Conservation (phyloP, 2,888 invertebrate genomes). For the Lithodes maja region DNA sequence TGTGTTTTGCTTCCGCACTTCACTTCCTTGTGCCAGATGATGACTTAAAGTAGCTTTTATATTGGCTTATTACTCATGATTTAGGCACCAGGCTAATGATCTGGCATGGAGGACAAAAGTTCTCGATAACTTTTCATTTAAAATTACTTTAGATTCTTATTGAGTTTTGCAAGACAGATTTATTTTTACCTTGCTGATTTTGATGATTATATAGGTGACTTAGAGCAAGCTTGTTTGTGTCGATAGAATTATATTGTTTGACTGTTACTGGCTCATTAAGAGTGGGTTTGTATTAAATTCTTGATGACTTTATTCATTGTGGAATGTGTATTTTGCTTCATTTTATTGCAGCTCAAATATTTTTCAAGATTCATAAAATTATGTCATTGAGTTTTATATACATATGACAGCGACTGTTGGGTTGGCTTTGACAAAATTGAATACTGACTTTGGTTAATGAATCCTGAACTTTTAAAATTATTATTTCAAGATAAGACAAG, state of each 20-base stretch:
- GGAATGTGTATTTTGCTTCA: no score
- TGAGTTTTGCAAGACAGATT: neutral
- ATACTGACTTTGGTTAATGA: no score
- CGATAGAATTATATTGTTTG: conserved; percentile 1
- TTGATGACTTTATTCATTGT: no score
- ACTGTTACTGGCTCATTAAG: neutral
- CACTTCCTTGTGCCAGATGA: neutral
- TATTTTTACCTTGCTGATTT: neutral
- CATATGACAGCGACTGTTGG: no score
- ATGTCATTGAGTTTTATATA: no score
- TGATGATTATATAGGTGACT: neutral
- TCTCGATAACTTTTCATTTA: neutral
- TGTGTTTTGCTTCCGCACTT: neutral
- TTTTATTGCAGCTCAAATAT: no score
- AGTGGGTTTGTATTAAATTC: neutral
- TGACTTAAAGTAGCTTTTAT: neutral
- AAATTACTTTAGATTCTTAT: neutral
- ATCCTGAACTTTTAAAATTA: no score
- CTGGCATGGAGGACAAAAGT: neutral
- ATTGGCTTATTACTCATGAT: neutral
- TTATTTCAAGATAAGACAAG: no score
- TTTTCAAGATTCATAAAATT: no score
- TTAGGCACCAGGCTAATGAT: neutral
- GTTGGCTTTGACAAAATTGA: no score
- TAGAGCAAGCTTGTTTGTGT: conserved; percentile 36